These are phyloP conservation scores for Hepsetus odoe DNA, from an alignment of 2,113 vertebrate species.

Conservation along the genomic window DNA sequence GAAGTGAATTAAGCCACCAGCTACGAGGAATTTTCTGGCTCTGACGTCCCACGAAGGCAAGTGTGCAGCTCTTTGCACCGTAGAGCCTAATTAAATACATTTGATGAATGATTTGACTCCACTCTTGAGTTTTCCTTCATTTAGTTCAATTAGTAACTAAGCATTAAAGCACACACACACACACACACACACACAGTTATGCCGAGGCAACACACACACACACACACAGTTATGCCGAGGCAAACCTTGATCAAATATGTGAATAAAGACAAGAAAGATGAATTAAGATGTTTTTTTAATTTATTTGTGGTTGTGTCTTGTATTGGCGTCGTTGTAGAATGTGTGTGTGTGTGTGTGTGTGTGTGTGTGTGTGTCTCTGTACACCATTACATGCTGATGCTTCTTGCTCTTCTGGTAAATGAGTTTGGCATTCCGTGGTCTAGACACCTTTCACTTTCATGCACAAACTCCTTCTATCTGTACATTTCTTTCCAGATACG, in stretches of 20 bases:
- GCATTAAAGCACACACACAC: not conserved
- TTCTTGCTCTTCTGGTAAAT: not conserved
- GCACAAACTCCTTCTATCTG: too few relatives aligned
- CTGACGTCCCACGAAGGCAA: not conserved
- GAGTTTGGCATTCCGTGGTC: too few relatives aligned
- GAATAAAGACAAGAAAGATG: not conserved
- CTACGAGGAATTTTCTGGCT: not conserved
- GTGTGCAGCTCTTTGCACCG: not conserved
- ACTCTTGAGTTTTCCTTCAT: not conserved
- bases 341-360: not conserved
- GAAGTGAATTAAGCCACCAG: not conserved
- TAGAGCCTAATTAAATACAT: not conserved
- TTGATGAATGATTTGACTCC: not conserved
- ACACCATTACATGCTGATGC: not conserved
- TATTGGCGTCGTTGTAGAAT: not conserved
- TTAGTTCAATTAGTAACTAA: not conserved
- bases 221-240: not conserved
- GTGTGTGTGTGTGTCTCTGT: not conserved
- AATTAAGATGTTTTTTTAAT: not conserved
- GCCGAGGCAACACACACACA: not conserved
- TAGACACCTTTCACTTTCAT: not conserved
- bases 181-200: not conserved
- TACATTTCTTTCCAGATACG: too few relatives aligned
- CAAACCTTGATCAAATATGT: not conserved
- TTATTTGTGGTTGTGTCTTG: not conserved